Base-by-base conservation (phyloP, 1,140 invertebrate species). In the Delia radicum region DNA sequence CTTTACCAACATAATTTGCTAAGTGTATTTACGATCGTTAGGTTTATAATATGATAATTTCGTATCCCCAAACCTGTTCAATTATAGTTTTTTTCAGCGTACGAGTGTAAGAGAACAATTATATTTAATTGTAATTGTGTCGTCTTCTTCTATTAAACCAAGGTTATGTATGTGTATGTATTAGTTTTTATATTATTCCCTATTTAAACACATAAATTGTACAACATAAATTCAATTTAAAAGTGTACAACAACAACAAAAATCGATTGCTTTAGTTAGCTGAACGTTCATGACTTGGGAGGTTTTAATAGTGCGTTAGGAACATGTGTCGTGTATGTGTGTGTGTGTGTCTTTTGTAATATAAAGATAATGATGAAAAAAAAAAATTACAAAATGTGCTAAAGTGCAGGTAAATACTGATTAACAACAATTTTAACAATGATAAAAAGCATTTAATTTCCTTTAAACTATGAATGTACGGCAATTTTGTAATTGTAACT, bases 361-460 rank as follows among this genome's bases (percentile, higher is more conserved):
- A 42, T n/a, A n/a, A n/a, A n/a, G n/a, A n/a, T n/a, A n/a, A n/a
- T n/a, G n/a, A n/a, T n/a, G n/a, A n/a, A n/a, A n/a, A n/a, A n/a
- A n/a, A n/a, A n/a, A n/a, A n/a, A n/a, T n/a, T n/a, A 10, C 21
- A n/a, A n/a, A 67, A 67, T 67, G 63, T 67, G 63, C n/a, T 55
- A 55, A 55, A 21, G 48, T 55, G 48, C 48, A 55, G 48, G 48
- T 55, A 55, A 55, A 55, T 55, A 55, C 48, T 55, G 48, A 55
- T 55, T 55, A 55, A 55, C 18, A 55, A 55, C 48, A 55, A 18
- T 55, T 55, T 55, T 21, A 55, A 55, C 48, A 21, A 21, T 55
- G 48, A n/a, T 55, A 55, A 55, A 55, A 55, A 55, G 0, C 48
- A 55, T 55, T 55, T 55, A 55, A 55, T 55, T 55, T 55, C 48